phyloP scores from a whole-genome alignment of 1,140 invertebrate genomes.

The Planococcus citri region DNA sequence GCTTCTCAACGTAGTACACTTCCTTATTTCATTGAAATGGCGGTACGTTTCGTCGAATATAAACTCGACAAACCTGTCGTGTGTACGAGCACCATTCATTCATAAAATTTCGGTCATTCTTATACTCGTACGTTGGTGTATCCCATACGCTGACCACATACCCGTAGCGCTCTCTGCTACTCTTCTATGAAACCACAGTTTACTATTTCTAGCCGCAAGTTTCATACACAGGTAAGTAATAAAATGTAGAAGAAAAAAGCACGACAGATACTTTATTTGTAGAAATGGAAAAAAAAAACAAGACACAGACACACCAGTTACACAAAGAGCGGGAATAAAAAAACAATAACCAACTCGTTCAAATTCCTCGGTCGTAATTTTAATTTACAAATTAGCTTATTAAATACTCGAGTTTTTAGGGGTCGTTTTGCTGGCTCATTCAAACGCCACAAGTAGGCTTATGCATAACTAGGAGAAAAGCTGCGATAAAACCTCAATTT shows the following conservation, averaged over 20 bases:
- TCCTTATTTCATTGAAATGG: too few relatives aligned
- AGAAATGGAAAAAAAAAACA: too few relatives aligned
- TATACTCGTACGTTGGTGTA: neutral
- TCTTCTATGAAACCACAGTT: neutral
- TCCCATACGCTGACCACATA: neutral
- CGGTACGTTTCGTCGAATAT: neutral
- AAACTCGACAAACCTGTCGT: neutral
- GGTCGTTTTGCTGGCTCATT: too few relatives aligned
- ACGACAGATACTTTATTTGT: too few relatives aligned
- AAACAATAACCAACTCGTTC: neutral
- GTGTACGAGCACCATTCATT: neutral
- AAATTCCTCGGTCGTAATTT: neutral
- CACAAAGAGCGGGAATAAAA: too few relatives aligned
- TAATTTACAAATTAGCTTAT: slow-evolving; percentile 16
- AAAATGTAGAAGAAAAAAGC: too few relatives aligned
- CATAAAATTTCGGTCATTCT: neutral
- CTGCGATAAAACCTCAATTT: slow-evolving; percentile 15
- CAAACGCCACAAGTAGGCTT: neutral
- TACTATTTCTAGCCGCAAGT: neutral
- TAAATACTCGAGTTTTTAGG: slow-evolving; percentile 12
- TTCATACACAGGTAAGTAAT: neutral
- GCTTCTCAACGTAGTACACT: too few relatives aligned
- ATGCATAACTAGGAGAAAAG: neutral
- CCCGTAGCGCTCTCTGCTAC: neutral
- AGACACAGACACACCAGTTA: neutral